Evolutionary conservation across 2,113 vertebrate species (phyloP).

Genomic region (Oreochromis niloticus): DNA sequence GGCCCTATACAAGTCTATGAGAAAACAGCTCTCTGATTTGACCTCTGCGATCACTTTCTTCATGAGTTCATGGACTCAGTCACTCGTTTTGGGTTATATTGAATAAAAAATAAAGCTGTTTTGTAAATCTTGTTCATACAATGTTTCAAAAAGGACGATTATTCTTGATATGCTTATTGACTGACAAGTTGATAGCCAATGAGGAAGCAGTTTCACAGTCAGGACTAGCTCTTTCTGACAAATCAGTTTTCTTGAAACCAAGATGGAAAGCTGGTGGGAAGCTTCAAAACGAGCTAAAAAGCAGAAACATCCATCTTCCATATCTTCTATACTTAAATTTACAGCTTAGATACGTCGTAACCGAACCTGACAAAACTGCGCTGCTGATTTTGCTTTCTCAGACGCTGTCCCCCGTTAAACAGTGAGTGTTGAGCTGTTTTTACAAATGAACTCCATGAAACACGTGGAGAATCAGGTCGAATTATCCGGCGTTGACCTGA

Average conservation of each 20-base stretch:
- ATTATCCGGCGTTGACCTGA: neutral
- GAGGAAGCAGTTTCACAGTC: neutral
- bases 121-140: neutral
- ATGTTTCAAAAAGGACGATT: neutral
- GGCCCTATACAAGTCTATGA: neutral
- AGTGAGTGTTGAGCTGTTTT: neutral
- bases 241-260: neutral
- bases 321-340: neutral
- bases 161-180: neutral
- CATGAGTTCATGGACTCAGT: neutral
- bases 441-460: neutral
- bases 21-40: neutral
- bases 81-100: neutral
- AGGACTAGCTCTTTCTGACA: neutral
- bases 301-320: neutral
- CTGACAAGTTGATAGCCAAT: neutral
- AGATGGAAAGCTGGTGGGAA: neutral
- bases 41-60: neutral
- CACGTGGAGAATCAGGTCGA: neutral
- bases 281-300: neutral
- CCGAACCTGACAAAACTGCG: neutral
- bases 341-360: neutral
- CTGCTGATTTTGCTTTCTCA: neutral
- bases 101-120: neutral
- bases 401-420: neutral